Percentiles rank a stretch among this genome's conserved stretches.
These are phyloP conservation scores for Holothuria glaberrima DNA, from an alignment of 35 echinoderm and acorn worm genomes.

Conservation along the genomic window DNA sequence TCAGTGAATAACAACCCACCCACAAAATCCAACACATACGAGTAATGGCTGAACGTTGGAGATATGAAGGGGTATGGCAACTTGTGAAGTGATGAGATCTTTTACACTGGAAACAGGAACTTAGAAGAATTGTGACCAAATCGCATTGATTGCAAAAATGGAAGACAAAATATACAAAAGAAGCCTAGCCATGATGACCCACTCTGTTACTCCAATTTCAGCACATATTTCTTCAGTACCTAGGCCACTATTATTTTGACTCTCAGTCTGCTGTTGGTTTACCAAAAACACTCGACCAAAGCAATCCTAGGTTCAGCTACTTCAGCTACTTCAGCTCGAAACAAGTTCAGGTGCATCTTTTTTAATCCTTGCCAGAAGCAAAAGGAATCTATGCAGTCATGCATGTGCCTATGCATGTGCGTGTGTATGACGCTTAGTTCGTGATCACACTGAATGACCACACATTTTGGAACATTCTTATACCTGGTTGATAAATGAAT, in stretches of 20 bases:
- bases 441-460: neutral
- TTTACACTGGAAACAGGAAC: neutral
- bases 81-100: slow-evolving; percentile 5
- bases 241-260: neutral
- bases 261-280: slow-evolving; percentile 5
- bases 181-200: slow-evolving; percentile 2
- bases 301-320: slow-evolving; percentile 14
- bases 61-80: neutral
- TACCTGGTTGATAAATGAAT: neutral
- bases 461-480: neutral
- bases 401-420: neutral
- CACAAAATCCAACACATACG: slow-evolving; percentile 19
- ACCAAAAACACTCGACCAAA: slow-evolving; percentile 5
- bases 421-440: neutral
- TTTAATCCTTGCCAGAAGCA: neutral
- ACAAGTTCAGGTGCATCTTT: slow-evolving; percentile 7
- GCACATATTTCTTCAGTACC: neutral
- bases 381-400: neutral
- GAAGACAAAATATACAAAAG: neutral
- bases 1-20: slow-evolving; percentile 20
- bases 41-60: slow-evolving; percentile 1
- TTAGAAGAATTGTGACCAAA: neutral
- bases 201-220: slow-evolving; percentile 14
- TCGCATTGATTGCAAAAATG: neutral
- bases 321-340: slow-evolving; percentile 5